Evolutionary conservation across 2,113 vertebrate genomes (phyloP), one percentile per base, ranked within the genome.

Genomic region (Guaruba guarouba): DNA sequence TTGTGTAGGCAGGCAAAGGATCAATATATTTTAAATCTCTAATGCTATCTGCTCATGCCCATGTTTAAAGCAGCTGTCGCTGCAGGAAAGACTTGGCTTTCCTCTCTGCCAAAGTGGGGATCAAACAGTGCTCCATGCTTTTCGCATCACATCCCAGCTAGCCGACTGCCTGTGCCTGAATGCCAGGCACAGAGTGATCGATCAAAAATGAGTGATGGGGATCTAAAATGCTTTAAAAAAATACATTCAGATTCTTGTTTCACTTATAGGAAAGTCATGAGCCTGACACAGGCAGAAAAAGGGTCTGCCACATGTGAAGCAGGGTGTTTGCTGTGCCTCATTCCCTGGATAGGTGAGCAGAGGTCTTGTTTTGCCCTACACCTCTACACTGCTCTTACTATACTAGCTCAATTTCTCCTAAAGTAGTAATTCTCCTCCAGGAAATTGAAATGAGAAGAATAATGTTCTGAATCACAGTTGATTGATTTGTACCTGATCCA

Each of bases 281-380:
- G n/a, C 4, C 33, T 2, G 1, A n/a, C n/a, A 13, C 1, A 0
- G 31, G 6, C 13, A n/a, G 44, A 9, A 13, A 2, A 33, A 24
- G 41, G 31, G 24, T 10, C 10, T 43, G 24, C 2, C 4, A 6
- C 0, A 0, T 10, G 44, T 13, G 4, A 24, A 39, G 55, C 14
- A 13, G 44, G 52, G 7, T 0, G 2, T 9, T 39, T 0, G 0
- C 31, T 9, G n/a, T 29, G 25, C 35, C 49, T 7, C 0, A 4
- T 2, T 20, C 35, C 68, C 44, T 3, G 0, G 6, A 12, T 3
- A 23, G 12, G 17, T 1, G 68, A 13, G 2, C 18, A 46, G 18
- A 39, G 44, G 39, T 13, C 44, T 4, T 13, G 2, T 2, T 15
- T 16, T 18, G 62, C 17, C 46, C 33, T 19, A 17, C 19, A 5